Conservation (phyloP, 1,140 invertebrate species). For the Drosophila seguyi region DNA sequence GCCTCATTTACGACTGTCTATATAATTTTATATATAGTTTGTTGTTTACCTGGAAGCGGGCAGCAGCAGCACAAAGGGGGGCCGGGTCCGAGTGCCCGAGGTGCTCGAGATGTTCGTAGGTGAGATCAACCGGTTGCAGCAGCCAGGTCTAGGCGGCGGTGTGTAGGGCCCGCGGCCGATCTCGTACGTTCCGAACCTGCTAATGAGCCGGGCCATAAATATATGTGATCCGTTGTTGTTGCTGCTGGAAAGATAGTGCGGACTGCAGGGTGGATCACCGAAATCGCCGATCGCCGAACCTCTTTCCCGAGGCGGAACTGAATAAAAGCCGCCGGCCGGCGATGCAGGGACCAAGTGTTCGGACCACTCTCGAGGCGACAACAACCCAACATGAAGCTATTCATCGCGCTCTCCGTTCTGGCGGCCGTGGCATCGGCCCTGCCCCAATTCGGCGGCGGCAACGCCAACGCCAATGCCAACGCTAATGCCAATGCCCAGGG, state of each 20-base stretch:
- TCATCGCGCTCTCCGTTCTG: slow-evolving; percentile 51
- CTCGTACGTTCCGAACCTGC: slow-evolving; percentile 33
- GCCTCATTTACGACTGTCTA: slow-evolving; percentile 2
- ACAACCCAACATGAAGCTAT: slow-evolving; percentile 60
- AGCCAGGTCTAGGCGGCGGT: slow-evolving; percentile 1
- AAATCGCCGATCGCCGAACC: slow-evolving; percentile 8
- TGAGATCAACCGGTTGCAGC: slow-evolving; percentile 41
- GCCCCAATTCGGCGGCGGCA: slow-evolving; percentile 42
- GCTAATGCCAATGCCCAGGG: slow-evolving; percentile 35
- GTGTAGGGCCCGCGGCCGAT: slow-evolving; percentile 12
- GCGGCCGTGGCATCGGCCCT: slow-evolving; percentile 44
- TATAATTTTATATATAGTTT: background rate
- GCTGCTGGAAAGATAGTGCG: slow-evolving; percentile 3
- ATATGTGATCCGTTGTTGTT: slow-evolving; percentile 28
- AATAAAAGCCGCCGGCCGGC: slow-evolving; percentile 36
- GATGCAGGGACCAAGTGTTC: slow-evolving; percentile 31
- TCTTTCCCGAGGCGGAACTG: slow-evolving; percentile 20
- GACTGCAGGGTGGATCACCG: slow-evolving; percentile 27
- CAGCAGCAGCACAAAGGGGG: slow-evolving; percentile 10
- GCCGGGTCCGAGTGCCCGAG: slow-evolving; percentile 21
- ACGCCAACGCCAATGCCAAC: slow-evolving; percentile 35
- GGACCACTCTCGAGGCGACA: slow-evolving; percentile 30
- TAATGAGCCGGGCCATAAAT: slow-evolving; percentile 46
- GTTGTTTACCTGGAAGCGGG: slow-evolving; percentile 5
- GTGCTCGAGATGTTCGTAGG: slow-evolving; percentile 14